Percentiles rank a stretch among this genome's conserved stretches.
Conservation (phyloP, 1,140 invertebrate genomes). For the Agrypnia vestita region DNA sequence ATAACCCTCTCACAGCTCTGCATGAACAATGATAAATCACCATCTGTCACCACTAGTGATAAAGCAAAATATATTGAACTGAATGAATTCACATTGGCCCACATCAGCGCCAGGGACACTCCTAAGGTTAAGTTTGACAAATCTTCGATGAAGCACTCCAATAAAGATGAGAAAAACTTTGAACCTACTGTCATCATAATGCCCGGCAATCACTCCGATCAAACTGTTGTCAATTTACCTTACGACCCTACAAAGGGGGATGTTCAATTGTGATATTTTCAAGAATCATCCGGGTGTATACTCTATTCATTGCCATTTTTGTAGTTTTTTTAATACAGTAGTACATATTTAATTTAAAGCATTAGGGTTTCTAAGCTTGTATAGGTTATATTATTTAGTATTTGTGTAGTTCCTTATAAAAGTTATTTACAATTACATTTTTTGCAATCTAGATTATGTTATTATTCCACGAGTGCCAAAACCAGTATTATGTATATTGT, state of each 20-base stretch:
- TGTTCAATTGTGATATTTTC: background rate
- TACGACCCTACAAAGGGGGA: constrained; percentile 5
- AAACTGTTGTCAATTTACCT: constrained; percentile 52
- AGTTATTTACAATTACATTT: no score
- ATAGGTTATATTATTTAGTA: no score
- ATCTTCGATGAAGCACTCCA: constrained; percentile 1
- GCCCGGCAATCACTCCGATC: constrained; percentile 27
- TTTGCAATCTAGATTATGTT: no score
- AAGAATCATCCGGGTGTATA: background rate
- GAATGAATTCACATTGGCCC: constrained; percentile 37
- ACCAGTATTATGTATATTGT: no score
- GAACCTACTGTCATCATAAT: constrained; percentile 55
- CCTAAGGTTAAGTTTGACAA: constrained; percentile 49
- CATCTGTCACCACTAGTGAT: background rate
- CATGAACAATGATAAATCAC: constrained; percentile 22
- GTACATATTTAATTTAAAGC: background rate
- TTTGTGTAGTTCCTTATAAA: no score
- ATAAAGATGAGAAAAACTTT: constrained; percentile 45
- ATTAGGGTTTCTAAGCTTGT: constrained; percentile 10
- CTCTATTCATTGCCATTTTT: background rate
- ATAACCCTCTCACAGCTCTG: constrained; percentile 27
- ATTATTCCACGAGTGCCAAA: no score
- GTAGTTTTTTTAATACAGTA: background rate
- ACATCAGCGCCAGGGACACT: constrained; percentile 30
- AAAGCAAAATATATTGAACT: constrained; percentile 25